phyloP scores from a whole-genome alignment of 2,797 vertebrate species.

The Paramormyrops hopkinsi region DNA sequence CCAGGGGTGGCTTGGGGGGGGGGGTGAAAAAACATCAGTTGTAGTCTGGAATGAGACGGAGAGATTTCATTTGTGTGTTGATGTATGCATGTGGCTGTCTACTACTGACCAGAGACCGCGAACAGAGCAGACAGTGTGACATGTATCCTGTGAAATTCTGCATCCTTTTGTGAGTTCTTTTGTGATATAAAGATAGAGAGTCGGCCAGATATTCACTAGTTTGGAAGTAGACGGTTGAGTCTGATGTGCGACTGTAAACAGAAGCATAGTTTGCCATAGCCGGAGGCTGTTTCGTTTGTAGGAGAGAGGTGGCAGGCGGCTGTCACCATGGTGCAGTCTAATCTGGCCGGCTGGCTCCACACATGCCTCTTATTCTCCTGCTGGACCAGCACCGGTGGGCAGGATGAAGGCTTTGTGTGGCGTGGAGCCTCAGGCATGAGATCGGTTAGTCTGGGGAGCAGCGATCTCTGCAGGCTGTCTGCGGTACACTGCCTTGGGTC shows the following conservation, averaged over 20 bases:
- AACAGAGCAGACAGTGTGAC: not conserved
- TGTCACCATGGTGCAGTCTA: not conserved
- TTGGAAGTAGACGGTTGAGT: not conserved
- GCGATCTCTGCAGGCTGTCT: not conserved
- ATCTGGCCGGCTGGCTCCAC: not conserved
- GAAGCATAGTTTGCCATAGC: not conserved
- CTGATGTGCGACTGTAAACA: not conserved
- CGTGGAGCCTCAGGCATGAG: not conserved
- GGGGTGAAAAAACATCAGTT: not conserved
- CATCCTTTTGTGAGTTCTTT: not conserved
- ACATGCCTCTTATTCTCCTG: not conserved
- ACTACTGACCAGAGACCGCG: not conserved
- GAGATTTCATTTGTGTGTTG: not conserved
- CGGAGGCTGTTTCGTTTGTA: not conserved
- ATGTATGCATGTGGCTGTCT: not conserved
- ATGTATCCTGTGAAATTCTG: not conserved
- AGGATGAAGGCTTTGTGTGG: not conserved
- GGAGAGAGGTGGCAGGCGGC: not conserved
- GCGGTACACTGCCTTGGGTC: not conserved
- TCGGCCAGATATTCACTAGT: not conserved
- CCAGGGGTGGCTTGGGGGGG: not conserved
- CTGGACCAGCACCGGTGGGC: not conserved
- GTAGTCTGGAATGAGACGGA: not conserved
- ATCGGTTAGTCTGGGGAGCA: not conserved
- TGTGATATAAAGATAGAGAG: not conserved